phyloP scores from a whole-genome alignment of 2,888 invertebrate genomes.

The Listrodromus nycthemerus region DNA sequence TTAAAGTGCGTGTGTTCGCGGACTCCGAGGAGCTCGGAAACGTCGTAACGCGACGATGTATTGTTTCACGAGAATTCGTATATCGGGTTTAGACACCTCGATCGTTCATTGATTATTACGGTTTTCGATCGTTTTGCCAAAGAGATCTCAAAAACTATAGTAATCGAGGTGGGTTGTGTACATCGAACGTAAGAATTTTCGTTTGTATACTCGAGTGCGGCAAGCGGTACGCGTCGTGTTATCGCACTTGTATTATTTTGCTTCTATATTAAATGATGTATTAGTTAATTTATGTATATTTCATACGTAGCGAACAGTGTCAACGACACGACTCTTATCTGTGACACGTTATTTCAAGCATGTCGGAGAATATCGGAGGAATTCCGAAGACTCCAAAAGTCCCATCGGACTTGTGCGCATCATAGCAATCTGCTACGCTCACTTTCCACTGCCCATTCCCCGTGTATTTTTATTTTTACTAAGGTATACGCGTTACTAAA shows the following conservation, averaged over 20 bases:
- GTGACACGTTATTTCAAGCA: conserved; percentile 4
- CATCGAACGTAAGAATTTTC: background rate
- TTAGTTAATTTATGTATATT: background rate
- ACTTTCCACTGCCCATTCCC: background rate
- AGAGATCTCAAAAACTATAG: background rate
- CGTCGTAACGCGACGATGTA: background rate
- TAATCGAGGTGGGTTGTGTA: background rate
- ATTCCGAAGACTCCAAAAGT: conserved; percentile 4
- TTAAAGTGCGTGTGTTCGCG: conserved; percentile 8
- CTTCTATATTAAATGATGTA: background rate
- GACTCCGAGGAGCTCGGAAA: background rate
- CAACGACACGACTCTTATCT: conserved; percentile 16
- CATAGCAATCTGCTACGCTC: background rate
- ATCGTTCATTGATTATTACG: background rate
- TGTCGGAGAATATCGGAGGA: background rate
- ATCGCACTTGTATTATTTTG: background rate
- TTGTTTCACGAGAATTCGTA: background rate
- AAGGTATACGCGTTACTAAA: background rate
- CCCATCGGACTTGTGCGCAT: conserved; percentile 16
- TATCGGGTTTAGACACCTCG: background rate
- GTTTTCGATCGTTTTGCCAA: background rate
- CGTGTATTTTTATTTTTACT: background rate
- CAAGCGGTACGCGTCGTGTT: background rate
- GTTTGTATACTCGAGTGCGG: background rate
- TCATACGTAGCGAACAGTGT: background rate